These are phyloP conservation scores for Thereva nobilitata DNA, from an alignment of 2,888 invertebrate genomes.

Conservation along the genomic window DNA sequence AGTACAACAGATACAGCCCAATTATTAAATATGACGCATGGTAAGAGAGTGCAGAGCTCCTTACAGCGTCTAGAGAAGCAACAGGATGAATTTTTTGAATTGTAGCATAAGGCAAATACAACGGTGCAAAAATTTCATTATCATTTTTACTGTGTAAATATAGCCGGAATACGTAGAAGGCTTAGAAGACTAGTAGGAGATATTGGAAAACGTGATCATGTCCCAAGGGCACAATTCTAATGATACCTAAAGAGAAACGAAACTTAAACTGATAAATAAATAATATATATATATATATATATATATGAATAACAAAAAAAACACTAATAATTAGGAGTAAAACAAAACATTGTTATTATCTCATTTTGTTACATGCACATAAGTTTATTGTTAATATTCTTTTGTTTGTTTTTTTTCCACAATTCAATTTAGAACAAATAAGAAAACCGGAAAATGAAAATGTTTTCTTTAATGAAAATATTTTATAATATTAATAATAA, in stretches of 20 bases:
- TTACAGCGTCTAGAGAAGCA: conserved; percentile 79
- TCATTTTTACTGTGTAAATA: conserved; percentile 34
- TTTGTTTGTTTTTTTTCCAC: background rate
- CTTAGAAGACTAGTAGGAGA: conserved; percentile 20
- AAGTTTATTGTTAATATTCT: too few relatives aligned
- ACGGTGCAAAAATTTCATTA: conserved; percentile 30
- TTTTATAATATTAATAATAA: too few relatives aligned
- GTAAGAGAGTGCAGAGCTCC: conserved; percentile 77
- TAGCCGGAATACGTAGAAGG: conserved; percentile 28
- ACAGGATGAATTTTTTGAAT: conserved; percentile 89
- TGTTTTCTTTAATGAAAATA: too few relatives aligned
- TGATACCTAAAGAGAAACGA: conserved; percentile 9
- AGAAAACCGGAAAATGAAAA: too few relatives aligned
- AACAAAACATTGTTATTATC: too few relatives aligned
- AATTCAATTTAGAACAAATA: too few relatives aligned
- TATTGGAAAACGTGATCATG: conserved; percentile 20
- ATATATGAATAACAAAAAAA: too few relatives aligned
- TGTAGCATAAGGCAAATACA: conserved; percentile 68
- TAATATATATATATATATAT: too few relatives aligned
- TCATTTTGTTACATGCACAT: too few relatives aligned
- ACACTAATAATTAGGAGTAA: too few relatives aligned
- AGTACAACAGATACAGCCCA: conserved; percentile 60
- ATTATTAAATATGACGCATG: conserved; percentile 72
- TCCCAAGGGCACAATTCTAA: conserved; percentile 36
- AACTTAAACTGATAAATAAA: too few relatives aligned